Evolutionary conservation across 2,888 invertebrate species (phyloP).

Genomic region (Coecobrya sp.): DNA sequence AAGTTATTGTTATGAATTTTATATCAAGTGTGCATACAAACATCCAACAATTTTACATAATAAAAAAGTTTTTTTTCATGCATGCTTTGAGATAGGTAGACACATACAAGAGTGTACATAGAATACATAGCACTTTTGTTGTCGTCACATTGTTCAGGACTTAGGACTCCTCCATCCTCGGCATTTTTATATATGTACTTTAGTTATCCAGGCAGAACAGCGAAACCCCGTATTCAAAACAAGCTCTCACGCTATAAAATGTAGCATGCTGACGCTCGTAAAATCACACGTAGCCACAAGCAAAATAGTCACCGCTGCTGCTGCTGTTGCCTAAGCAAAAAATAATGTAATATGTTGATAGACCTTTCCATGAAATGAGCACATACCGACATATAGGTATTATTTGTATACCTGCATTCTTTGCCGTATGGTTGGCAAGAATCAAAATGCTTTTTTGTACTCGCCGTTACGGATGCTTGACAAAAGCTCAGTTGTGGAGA

Average conservation of each 20-base stretch:
- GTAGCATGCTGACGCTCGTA: not conserved
- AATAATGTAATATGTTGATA: conserved; percentile 11
- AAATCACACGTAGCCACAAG: conserved; percentile 33
- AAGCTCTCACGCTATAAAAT: not conserved
- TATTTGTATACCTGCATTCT: not conserved
- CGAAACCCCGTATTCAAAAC: not conserved
- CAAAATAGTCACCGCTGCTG: not conserved
- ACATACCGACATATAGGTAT: not conserved
- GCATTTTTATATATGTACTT: no score
- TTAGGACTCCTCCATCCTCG: not conserved
- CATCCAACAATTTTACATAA: not conserved
- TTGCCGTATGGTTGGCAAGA: not conserved
- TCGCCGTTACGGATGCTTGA: conserved; percentile 6
- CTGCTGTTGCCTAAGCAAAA: not conserved
- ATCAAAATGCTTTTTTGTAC: not conserved
- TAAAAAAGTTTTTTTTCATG: conserved; percentile 1
- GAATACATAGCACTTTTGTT: not conserved
- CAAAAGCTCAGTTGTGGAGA: not conserved
- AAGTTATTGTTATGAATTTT: conserved; percentile 36
- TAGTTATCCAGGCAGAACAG: conserved; percentile 17
- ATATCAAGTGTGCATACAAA: conserved; percentile 4
- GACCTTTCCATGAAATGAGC: not conserved
- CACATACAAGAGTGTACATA: not conserved
- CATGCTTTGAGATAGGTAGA: not conserved
- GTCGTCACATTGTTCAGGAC: conserved; percentile 13